Conservation (phyloP, 2,797 vertebrate genomes). For the Phoebastria nigripes region DNA sequence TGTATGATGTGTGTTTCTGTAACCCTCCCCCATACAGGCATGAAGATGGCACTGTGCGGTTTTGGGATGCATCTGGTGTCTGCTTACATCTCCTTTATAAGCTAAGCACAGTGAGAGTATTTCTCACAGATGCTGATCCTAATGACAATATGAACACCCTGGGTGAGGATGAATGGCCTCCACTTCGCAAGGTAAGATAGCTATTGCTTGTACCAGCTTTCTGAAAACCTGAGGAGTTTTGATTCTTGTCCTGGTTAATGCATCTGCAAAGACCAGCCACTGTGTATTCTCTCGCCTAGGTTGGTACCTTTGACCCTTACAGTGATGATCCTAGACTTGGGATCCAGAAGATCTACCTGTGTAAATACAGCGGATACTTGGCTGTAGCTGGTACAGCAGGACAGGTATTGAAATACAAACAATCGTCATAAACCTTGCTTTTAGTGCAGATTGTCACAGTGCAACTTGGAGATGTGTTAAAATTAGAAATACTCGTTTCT, state of each 20-base stretch:
- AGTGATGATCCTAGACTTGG: constrained; percentile 97
- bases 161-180: constrained; percentile 94
- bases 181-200: constrained; percentile 87
- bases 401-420: constrained; percentile 79
- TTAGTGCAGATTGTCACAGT: not conserved
- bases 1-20: not conserved
- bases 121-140: constrained; percentile 90
- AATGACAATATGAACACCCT: constrained; percentile 88
- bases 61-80: constrained; percentile 97
- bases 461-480: not conserved
- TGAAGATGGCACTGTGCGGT: constrained; percentile 93
- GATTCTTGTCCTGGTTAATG: not conserved
- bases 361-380: constrained; percentile 97
- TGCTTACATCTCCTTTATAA: constrained; percentile 93
- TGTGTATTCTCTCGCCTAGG: constrained; percentile 69
- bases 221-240: not conserved
- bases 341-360: constrained; percentile 97
- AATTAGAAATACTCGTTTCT: not conserved
- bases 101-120: constrained; percentile 88
- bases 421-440: not conserved
- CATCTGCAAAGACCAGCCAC: not conserved
- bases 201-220: not conserved
- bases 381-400: constrained; percentile 96
- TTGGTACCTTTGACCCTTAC: constrained; percentile 96
- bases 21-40: constrained; percentile 75